Base-by-base conservation (phyloP, 2,113 vertebrate genomes). In the Anas platyrhynchos region DNA sequence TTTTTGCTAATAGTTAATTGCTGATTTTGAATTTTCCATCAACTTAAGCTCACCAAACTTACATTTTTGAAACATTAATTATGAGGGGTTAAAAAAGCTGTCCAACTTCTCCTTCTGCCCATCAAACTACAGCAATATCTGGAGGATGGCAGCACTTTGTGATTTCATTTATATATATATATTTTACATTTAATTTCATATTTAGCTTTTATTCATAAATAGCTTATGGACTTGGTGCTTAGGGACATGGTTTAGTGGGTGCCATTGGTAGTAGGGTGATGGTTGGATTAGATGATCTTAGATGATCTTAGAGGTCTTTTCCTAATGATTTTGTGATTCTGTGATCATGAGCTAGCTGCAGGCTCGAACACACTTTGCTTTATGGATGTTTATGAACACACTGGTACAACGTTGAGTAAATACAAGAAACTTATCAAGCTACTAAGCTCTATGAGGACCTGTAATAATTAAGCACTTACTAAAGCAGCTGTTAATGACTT, bases 391-490 rank as follows among this genome's bases (percentile, higher is more conserved):
- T 77, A 85, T 41, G 75, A 69, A 77, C 88, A 58, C 67, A 43
- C 44, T 31, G 15, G 54, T 13, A 7, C 61, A 72, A 65, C 58
- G 55, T 74, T 74, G 72, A 76, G 38, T 73, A 91, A 91, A 91
- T 62, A 48, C 1, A 61, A 74, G 61, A 22, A 73, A 67, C 41
- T 68, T 52, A 38, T 25, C 79, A 59, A 31, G 31, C 55, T 31
- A 14, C 58, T 54, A 65, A 83, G 90, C 63, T 89, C 83, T 83
- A 1, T 10, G 52, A 90, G 79, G 79, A 69, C 90, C 75, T 63
- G 63, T 17, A 67, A 67, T 79, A 94, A 96, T 88, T 77, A 93
- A 52, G 63, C 63, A 90, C 78, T 91, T 85, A 43, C 17, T 88
- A 76, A 90, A 77, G 72, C 41, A 83, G 79, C 88, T 67, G 48